phyloP scores from a whole-genome alignment of 2,797 vertebrate genomes.

The Sitta carolinensis region DNA sequence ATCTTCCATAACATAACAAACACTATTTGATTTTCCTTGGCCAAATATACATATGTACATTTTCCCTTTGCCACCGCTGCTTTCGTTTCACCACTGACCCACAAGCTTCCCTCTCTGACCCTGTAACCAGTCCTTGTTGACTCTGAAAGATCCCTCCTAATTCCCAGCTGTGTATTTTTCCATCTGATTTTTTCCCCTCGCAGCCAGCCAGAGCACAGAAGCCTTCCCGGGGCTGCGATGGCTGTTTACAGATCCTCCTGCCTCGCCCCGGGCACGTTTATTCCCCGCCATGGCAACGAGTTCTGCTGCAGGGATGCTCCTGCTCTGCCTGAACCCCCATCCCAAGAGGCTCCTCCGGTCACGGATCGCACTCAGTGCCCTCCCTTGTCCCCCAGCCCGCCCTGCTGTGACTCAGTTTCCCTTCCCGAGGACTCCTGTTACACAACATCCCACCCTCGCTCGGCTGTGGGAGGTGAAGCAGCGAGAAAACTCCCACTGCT shows the following conservation, averaged over 20 bases:
- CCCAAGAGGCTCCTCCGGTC: background rate
- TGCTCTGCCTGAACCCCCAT: rapidly evolving
- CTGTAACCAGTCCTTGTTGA: background rate
- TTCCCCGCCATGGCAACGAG: conserved; percentile 3
- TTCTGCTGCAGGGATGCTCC: background rate
- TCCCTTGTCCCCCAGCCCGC: rapidly evolving
- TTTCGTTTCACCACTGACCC: background rate
- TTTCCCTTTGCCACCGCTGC: background rate
- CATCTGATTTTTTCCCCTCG: background rate
- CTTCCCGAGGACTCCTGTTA: background rate
- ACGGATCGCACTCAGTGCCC: rapidly evolving
- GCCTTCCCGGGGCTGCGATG: background rate
- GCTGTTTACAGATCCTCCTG: background rate
- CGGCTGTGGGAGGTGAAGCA: background rate
- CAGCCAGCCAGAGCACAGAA: rapidly evolving
- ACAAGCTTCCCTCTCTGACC: background rate
- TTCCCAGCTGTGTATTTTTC: background rate
- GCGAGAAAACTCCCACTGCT: conserved; percentile 24
- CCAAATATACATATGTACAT: background rate
- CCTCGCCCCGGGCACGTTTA: background rate
- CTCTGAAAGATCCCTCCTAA: background rate
- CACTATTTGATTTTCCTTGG: background rate
- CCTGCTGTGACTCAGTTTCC: background rate
- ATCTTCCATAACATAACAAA: background rate
- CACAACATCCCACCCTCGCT: background rate